Base-by-base conservation (phyloP, 92 coral and sea anemone species). In the Chrysogorgia sp. region DNA sequence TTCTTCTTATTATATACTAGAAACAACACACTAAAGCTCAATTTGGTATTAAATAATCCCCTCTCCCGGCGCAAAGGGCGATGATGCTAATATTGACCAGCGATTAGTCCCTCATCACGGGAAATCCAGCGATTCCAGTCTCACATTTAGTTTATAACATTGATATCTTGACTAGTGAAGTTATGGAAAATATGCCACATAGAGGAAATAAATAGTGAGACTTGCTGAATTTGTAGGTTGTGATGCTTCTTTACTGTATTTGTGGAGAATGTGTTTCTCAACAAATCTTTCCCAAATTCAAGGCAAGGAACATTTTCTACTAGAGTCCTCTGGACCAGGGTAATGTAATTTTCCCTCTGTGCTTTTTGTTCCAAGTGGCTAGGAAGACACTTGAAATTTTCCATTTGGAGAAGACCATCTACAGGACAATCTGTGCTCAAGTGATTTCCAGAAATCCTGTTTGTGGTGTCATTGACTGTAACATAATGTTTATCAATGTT, bases 341-440 rank as follows among this genome's bases (percentile, higher is more conserved):
- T n/a, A n/a, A n/a, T n/a, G n/a, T 60, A 90, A 69, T 87, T 81
- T 2, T 85, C 90, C 19, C 79, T 65, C 34, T 72, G 63, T 0
- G 24, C 50, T 13, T 2, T 53, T 33, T 28, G 35, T 78, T 82
- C 84, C 28, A 24, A 21, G 28, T 55, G 35, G 14, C 37, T 53
- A 48, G 87, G 90, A 23, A 82, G 10, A 56, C 90, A 87, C 34
- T 77, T 62, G 15, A 82, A 87, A 85, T 89, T 85, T 55, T 82
- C 90, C 90, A 82, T 85, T 47, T 70, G 71, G 23, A 77, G 64
- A 34, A 87, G 59, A 35, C 85, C 89, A 68, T 74, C 47, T 24
- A 60, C 20, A 53, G 83, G 88, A 34, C 74, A 67, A 26, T 41
- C 72, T 25, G 53, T 59, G 74, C 85, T 76, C 2, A 85, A 74